Conservation (phyloP, 2,113 vertebrate genomes). For the Forbesichthys papilliferus region DNA sequence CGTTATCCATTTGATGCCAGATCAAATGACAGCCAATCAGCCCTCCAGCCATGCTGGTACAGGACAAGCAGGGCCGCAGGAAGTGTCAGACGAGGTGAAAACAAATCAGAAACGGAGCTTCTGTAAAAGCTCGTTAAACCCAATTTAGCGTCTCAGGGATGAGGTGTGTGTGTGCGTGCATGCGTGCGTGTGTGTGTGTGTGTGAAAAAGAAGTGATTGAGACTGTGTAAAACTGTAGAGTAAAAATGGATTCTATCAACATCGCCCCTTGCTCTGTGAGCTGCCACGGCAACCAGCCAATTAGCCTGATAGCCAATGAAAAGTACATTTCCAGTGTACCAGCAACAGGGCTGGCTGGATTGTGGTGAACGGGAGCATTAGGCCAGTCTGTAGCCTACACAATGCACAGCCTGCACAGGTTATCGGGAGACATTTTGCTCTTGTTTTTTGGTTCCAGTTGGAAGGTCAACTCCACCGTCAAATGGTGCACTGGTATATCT, state of each 20-base stretch:
- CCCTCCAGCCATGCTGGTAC: neutral
- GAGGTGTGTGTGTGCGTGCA: conserved; percentile 32
- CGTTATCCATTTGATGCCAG: conserved; percentile 55
- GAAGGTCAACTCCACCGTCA: no score
- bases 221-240: neutral
- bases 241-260: conserved; percentile 33
- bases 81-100: conserved; percentile 49
- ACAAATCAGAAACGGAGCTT: conserved; percentile 49
- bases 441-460: no score
- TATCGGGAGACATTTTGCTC: neutral
- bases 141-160: conserved; percentile 63
- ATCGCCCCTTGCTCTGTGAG: conserved; percentile 17
- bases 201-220: neutral
- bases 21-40: conserved; percentile 51
- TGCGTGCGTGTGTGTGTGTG: conserved; percentile 24
- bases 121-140: conserved; percentile 65
- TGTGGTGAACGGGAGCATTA: conserved; percentile 17
- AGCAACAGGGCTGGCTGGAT: conserved; percentile 20
- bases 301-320: conserved; percentile 55
- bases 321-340: conserved; percentile 47
- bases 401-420: neutral
- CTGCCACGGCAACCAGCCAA: conserved; percentile 53
- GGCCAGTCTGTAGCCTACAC: conserved; percentile 1
- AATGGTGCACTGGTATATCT: no score
- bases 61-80: conserved; percentile 17